Evolutionary conservation across 2,797 vertebrate species (phyloP).

Genomic region (Helarctos malayanus): DNA sequence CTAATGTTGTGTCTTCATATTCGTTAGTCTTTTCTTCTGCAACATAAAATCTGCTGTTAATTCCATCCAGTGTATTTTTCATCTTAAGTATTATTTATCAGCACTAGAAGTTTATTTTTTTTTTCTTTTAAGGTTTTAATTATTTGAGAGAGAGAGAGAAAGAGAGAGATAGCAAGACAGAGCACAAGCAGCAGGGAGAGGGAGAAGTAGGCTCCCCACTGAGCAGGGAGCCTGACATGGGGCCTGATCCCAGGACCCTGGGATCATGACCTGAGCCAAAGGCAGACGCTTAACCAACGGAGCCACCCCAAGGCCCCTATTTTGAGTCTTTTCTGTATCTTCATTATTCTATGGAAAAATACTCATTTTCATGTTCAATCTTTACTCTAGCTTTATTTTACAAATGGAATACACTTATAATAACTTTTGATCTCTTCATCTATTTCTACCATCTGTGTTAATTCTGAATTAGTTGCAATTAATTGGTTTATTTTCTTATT

Average conservation of each 20-base stretch:
- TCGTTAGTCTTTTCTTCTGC: not conserved
- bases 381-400: constrained; percentile 1
- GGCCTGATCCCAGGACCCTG: no score
- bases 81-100: not conserved
- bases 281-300: no score
- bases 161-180: no score
- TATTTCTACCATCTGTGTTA: not conserved
- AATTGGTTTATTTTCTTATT: not conserved
- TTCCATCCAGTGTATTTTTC: not conserved
- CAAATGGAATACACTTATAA: not conserved
- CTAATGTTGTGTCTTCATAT: not conserved
- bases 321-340: not conserved
- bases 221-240: no score
- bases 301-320: no score
- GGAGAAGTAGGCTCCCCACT: no score
- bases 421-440: not conserved
- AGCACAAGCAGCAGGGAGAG: no score
- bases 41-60: not conserved
- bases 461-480: not conserved
- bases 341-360: not conserved
- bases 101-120: not conserved
- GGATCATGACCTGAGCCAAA: no score
- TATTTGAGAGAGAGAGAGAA: no score
- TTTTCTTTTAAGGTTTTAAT: no score
- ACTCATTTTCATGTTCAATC: not conserved